A percentile compares a stretch with the other conserved stretches of the same genome.
These are phyloP conservation scores for Rhincodon typus DNA, from an alignment of 2,797 vertebrate genomes.

Conservation along the genomic window DNA sequence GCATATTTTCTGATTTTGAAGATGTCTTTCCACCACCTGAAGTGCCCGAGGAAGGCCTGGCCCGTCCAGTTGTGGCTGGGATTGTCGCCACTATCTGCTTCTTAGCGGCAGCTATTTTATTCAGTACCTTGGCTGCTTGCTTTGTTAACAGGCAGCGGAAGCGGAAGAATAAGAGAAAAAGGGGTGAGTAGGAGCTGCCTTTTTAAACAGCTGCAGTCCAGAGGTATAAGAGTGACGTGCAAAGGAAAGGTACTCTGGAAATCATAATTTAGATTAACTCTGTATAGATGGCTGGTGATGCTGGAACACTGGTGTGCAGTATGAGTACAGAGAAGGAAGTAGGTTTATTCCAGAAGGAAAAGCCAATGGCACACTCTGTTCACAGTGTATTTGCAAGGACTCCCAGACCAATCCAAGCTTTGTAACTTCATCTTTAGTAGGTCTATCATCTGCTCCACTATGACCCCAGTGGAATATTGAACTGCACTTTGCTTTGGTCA, in stretches of 20 bases:
- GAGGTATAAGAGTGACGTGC: not conserved
- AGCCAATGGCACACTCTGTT: not conserved
- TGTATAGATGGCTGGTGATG: not conserved
- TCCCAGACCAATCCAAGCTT: too few relatives aligned
- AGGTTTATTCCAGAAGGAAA: not conserved
- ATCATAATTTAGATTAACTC: not conserved
- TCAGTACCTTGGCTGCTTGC: slow-evolving; percentile 95
- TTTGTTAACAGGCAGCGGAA: slow-evolving; percentile 97
- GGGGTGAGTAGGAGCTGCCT: slow-evolving; percentile 67
- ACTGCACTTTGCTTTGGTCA: too few relatives aligned
- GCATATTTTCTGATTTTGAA: slow-evolving; percentile 46
- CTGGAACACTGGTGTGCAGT: not conserved
- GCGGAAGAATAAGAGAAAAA: slow-evolving; percentile 94
- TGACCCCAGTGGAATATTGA: too few relatives aligned
- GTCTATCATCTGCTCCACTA: too few relatives aligned
- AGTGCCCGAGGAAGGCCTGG: slow-evolving; percentile 86
- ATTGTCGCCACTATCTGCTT: slow-evolving; percentile 98
- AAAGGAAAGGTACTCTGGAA: not conserved
- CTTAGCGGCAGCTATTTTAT: slow-evolving; percentile 90
- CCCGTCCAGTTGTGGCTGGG: slow-evolving; percentile 89
- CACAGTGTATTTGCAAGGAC: too few relatives aligned
- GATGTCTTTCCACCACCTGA: slow-evolving; percentile 90
- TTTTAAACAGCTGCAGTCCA: not conserved
- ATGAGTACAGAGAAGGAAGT: not conserved
- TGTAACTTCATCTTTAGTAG: too few relatives aligned